These are phyloP conservation scores for Hybognathus amarus DNA, from an alignment of 2,797 vertebrate genomes.

Conservation along the genomic window DNA sequence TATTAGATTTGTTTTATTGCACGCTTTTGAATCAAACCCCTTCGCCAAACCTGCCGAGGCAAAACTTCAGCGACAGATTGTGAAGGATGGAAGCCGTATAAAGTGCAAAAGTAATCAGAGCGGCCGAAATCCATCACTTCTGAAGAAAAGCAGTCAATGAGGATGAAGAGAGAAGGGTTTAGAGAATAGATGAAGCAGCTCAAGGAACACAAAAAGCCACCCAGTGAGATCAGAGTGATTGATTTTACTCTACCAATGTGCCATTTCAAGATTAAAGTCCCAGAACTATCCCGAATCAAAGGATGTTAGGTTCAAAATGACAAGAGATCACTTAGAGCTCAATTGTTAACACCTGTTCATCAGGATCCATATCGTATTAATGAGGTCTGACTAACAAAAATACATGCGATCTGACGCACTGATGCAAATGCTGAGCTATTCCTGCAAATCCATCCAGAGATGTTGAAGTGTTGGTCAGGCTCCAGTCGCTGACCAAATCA, in stretches of 20 bases:
- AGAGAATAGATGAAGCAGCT: conserved; percentile 27
- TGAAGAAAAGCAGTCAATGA: conserved; percentile 27
- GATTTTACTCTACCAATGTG: conserved; percentile 22
- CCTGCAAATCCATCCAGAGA: conserved; percentile 27
- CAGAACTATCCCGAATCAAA: conserved; percentile 10
- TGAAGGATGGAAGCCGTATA: conserved; percentile 27
- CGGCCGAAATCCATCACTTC: conserved; percentile 18
- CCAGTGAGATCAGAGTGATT: conserved; percentile 43
- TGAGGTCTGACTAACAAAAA: conserved; percentile 36
- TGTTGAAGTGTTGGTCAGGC: conserved; percentile 1
- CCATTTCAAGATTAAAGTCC: conserved; percentile 47
- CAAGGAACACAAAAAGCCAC: conserved; percentile 37
- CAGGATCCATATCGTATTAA: conserved; percentile 21
- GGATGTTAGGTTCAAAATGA: conserved; percentile 1
- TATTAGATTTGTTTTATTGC: neutral
- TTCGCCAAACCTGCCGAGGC: neutral
- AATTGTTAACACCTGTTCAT: conserved; percentile 32
- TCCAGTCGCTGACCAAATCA: conserved; percentile 20
- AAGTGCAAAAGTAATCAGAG: conserved; percentile 24
- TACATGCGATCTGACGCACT: neutral
- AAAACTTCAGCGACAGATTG: conserved; percentile 8
- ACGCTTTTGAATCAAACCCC: neutral
- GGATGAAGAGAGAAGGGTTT: conserved; percentile 26
- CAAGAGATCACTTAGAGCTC: conserved; percentile 14
- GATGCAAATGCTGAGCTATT: conserved; percentile 20